Evolutionary conservation across 2,797 vertebrate species (phyloP), one percentile per base, ranked within the genome.

Genomic region (Aulostomus chinensis): DNA sequence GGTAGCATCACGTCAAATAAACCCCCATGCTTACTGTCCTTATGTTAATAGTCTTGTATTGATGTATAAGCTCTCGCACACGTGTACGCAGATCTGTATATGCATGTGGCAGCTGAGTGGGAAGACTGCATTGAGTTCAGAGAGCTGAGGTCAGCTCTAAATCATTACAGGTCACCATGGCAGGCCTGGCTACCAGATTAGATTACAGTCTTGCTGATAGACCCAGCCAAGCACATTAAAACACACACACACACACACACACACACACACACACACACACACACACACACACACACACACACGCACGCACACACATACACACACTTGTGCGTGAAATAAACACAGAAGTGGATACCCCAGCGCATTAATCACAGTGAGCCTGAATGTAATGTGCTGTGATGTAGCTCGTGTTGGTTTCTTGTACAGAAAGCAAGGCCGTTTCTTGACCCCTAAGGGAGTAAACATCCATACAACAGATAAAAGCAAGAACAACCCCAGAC

Each of bases 161-260:
- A 86, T 89, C 83, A 87, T 80, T 86, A 75, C 67, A 86, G 79
- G 86, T 87, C 88, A 80, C 70, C 40, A 53, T 68, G 73, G 76
- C 73, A 68, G 66, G 76, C 77, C 66, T 67, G 55, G 79, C 68
- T 72, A 85, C 73, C 74, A 78, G 74, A 88, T 87, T 86, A 83
- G 72, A 86, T 88, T 86, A 86, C 78, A 81, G 75, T 80, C 75
- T 52, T 52, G 53, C 64, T 85, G 79, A 87, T 80, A 85, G 74
- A 84, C 63, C 45, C 37, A 67, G 64, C 75, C 61, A 76, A 75
- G 73, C 78, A 76, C 76, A 83, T 82, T 83, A 80, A 70, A 75
- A 77, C 56, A 73, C 36, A 55, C 52, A 52, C 41, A 51, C 35
- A 66, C 42, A 42, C 40, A 41, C 35, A 31, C 24, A 32, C 42